These are phyloP conservation scores for Orthochromis malagaraziensis DNA, from an alignment of 2,113 vertebrate genomes.

Conservation along the genomic window DNA sequence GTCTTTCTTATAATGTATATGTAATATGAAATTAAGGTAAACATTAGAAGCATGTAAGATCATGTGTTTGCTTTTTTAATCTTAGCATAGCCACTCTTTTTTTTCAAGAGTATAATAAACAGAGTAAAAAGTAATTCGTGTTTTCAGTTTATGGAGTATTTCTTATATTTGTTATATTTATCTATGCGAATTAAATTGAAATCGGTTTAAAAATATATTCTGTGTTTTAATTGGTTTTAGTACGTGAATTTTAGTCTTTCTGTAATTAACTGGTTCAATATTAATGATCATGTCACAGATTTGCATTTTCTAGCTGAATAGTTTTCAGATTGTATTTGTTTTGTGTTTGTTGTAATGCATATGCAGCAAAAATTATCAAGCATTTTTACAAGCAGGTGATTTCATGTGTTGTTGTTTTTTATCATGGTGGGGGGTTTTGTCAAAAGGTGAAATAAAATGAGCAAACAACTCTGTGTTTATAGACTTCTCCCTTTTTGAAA, in stretches of 20 bases:
- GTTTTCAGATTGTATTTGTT: neutral
- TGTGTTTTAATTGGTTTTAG: neutral
- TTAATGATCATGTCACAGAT: neutral
- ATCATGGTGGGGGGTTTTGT: neutral
- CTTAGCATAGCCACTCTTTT: neutral
- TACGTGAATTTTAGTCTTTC: neutral
- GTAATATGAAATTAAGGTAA: neutral
- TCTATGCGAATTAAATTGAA: neutral
- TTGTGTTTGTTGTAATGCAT: neutral
- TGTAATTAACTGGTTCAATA: neutral
- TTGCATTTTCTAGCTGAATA: neutral
- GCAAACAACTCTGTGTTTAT: neutral
- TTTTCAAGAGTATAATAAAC: neutral
- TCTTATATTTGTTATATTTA: neutral
- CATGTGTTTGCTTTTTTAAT: neutral
- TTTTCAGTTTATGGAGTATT: neutral
- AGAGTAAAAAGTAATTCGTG: rapidly evolving
- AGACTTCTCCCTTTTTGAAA: neutral
- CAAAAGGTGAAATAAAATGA: neutral
- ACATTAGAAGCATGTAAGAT: rapidly evolving
- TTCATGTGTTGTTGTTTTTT: neutral
- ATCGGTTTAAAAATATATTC: neutral
- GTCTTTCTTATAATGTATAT: neutral
- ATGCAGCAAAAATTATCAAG: neutral
- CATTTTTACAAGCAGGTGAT: neutral